A percentile compares a stretch with the other conserved stretches of the same genome.
phyloP scores from a whole-genome alignment of 2,797 vertebrate genomes.

The Mionectes olivaceus region DNA sequence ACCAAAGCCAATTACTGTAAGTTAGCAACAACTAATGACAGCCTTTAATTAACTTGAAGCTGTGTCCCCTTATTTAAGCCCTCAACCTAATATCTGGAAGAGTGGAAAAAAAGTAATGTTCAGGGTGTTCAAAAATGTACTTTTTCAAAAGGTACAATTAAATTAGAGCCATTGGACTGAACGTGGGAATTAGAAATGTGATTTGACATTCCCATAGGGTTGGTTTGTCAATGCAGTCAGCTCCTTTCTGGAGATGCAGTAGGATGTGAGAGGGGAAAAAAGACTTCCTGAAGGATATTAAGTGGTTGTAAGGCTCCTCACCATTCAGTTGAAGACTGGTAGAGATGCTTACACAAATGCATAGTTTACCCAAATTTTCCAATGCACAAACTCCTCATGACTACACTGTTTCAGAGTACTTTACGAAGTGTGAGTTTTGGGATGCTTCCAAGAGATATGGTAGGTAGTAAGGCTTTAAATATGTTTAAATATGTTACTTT shows the following conservation, averaged over 20 bases:
- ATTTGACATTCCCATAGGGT: not conserved
- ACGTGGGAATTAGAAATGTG: not conserved
- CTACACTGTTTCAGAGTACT: not conserved
- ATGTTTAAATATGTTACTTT: not conserved
- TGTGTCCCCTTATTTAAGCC: not conserved
- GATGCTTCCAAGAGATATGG: not conserved
- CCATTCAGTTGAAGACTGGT: not conserved
- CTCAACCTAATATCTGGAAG: not conserved
- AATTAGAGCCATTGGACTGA: not conserved
- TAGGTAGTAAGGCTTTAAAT: not conserved
- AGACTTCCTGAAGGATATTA: not conserved
- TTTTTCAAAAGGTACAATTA: not conserved
- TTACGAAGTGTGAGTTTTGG: not conserved
- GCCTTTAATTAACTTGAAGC: not conserved
- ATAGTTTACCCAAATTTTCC: not conserved
- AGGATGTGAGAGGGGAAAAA: not conserved
- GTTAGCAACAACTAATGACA: not conserved
- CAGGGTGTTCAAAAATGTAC: not conserved
- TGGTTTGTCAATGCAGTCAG: not conserved
- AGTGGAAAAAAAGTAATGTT: not conserved
- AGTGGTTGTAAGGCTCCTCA: not conserved
- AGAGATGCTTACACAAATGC: not conserved
- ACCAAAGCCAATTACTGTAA: slow-evolving; percentile 20
- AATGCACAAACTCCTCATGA: not conserved
- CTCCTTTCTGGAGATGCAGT: not conserved